These are phyloP conservation scores for Pampusana beccarii DNA, from an alignment of 2,113 vertebrate genomes.

Conservation along the genomic window DNA sequence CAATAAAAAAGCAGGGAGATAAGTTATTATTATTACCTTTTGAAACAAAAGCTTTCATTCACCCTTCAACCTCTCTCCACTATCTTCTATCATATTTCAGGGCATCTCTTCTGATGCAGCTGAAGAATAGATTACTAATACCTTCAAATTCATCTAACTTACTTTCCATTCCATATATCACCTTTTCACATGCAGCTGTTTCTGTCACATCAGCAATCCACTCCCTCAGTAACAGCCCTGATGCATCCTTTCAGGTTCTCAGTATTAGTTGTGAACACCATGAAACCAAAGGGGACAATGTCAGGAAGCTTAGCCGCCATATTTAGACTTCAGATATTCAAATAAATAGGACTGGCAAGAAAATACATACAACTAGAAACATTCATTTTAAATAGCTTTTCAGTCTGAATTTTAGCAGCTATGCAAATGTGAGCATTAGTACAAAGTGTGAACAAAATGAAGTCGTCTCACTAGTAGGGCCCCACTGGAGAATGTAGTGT, in stretches of 20 bases:
- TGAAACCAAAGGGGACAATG: background rate
- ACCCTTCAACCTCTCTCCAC: slow-evolving; percentile 22
- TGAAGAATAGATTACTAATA: slow-evolving; percentile 55
- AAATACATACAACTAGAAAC: background rate
- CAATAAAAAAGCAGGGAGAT: background rate
- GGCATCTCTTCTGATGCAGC: slow-evolving; percentile 30
- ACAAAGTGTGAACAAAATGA: background rate
- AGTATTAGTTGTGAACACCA: background rate
- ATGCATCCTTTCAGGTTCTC: background rate
- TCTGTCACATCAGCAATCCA: slow-evolving; percentile 55
- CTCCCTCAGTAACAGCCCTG: background rate
- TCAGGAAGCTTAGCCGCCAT: background rate
- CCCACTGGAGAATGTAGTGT: background rate
- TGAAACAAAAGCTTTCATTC: slow-evolving; percentile 58
- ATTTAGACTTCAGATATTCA: background rate
- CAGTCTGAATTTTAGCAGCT: background rate
- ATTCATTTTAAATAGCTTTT: background rate
- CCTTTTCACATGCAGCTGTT: slow-evolving; percentile 49
- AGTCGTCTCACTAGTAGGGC: background rate
- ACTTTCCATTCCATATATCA: slow-evolving; percentile 60
- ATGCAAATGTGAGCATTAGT: background rate
- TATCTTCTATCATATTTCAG: slow-evolving; percentile 55
- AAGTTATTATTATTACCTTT: slow-evolving; percentile 54
- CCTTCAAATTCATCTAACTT: slow-evolving; percentile 61
- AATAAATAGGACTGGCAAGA: background rate